phyloP scores from a whole-genome alignment of 2,113 vertebrate genomes.

The Cygnus buccinator region DNA sequence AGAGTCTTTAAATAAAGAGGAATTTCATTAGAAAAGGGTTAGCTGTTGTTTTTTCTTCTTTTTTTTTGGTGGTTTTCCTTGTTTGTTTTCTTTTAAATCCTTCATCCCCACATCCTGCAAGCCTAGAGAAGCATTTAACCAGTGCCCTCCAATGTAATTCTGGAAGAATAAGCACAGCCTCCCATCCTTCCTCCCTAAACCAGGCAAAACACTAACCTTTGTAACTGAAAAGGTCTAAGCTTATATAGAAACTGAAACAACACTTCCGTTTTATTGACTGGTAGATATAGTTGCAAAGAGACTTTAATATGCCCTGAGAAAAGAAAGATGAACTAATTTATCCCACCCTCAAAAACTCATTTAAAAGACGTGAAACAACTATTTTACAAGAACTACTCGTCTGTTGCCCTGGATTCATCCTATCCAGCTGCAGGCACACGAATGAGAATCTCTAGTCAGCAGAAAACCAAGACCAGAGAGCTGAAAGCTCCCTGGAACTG shows the following conservation, averaged over 20 bases:
- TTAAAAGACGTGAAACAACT: not conserved
- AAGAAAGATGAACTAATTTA: not conserved
- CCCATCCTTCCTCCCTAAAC: not conserved
- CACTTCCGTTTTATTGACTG: not conserved
- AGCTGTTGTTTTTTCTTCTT: not conserved
- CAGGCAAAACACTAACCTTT: not conserved
- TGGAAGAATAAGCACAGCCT: not conserved
- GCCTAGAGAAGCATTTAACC: not conserved
- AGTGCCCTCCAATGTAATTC: not conserved
- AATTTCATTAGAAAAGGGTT: not conserved
- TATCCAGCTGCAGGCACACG: not conserved
- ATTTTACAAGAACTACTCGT: not conserved
- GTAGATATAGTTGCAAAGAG: not conserved
- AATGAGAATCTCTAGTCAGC: not conserved
- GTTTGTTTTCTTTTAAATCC: not conserved
- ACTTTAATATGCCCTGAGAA: not conserved
- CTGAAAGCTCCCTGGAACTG: not conserved
- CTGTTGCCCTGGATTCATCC: not conserved
- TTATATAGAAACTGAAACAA: not conserved
- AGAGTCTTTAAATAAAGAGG: not conserved
- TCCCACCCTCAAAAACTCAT: not conserved
- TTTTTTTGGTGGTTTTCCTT: not conserved
- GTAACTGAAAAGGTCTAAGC: not conserved
- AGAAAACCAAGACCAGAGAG: not conserved
- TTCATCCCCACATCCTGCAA: not conserved